Conservation (phyloP, 2,113 vertebrate genomes). For the Gymnobelideus leadbeateri region DNA sequence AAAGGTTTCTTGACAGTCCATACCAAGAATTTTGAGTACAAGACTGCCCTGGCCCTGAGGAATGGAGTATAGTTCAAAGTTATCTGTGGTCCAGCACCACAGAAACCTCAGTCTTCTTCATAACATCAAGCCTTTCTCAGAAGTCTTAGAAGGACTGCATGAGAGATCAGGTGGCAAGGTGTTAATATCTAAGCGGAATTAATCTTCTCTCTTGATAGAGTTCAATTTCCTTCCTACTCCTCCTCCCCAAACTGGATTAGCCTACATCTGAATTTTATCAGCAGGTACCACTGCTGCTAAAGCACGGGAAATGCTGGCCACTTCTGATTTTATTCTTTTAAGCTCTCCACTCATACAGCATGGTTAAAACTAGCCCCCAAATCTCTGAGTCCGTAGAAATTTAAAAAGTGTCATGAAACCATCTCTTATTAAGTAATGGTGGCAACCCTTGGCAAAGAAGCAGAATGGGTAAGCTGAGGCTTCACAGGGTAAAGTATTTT, state of each 20-base stretch:
- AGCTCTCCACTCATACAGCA: not conserved
- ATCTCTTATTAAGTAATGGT: not conserved
- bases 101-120: slow-evolving; percentile 59
- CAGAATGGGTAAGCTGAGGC: not conserved
- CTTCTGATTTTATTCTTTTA: slow-evolving; percentile 3
- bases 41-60: not conserved
- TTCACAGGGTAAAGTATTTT: not conserved
- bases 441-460: not conserved
- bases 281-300: not conserved
- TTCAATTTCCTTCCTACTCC: not conserved
- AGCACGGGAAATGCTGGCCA: not conserved
- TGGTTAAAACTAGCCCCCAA: not conserved
- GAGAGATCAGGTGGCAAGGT: slow-evolving; percentile 56
- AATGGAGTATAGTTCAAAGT: slow-evolving; percentile 44
- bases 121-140: slow-evolving; percentile 52
- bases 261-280: not conserved
- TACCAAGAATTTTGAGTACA: not conserved
- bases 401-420: not conserved
- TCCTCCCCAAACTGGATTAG: not conserved
- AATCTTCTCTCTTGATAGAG: not conserved
- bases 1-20: not conserved
- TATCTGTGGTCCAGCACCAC: not conserved
- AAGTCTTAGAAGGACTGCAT: not conserved
- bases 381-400: not conserved
- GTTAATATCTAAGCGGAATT: slow-evolving; percentile 28